Evolutionary conservation across 2,113 vertebrate species (phyloP).

Genomic region (Alosa alosa): DNA sequence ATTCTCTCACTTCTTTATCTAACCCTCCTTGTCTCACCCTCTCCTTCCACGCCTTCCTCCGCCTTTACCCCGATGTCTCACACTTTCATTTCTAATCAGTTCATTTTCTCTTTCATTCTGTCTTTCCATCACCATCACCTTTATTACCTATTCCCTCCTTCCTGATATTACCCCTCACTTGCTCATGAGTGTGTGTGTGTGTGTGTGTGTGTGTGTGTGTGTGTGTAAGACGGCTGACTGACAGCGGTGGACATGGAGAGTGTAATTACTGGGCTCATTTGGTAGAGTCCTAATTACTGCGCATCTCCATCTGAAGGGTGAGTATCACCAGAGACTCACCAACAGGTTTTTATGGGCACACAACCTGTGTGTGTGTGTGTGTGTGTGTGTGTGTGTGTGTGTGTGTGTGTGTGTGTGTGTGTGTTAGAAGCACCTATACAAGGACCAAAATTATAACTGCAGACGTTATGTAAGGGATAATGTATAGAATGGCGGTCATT

Average conservation of each 20-base stretch:
- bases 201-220: not conserved
- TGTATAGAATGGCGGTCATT: no score
- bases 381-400: not conserved
- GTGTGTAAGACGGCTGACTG: not conserved
- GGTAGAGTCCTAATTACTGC: not conserved
- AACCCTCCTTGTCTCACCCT: not conserved
- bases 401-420: not conserved
- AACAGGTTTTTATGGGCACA: not conserved
- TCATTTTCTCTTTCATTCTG: not conserved
- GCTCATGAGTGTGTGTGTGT: not conserved
- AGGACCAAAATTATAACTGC: not conserved
- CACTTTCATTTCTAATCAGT: not conserved
- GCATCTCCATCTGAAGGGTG: not conserved
- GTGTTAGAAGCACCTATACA: not conserved
- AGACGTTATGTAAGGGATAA: not conserved
- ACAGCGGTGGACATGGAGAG: slow-evolving; percentile 1
- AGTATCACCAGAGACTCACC: not conserved
- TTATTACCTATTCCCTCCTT: not conserved
- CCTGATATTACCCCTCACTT: slow-evolving; percentile 25
- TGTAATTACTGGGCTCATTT: not conserved
- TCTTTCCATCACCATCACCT: not conserved
- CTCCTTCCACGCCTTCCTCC: not conserved
- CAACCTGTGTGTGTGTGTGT: not conserved
- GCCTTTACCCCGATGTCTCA: not conserved
- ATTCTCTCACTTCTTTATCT: not conserved